Evolutionary conservation across 2,888 invertebrate genomes (phyloP).

Genomic region (Drosophila antonietae): DNA sequence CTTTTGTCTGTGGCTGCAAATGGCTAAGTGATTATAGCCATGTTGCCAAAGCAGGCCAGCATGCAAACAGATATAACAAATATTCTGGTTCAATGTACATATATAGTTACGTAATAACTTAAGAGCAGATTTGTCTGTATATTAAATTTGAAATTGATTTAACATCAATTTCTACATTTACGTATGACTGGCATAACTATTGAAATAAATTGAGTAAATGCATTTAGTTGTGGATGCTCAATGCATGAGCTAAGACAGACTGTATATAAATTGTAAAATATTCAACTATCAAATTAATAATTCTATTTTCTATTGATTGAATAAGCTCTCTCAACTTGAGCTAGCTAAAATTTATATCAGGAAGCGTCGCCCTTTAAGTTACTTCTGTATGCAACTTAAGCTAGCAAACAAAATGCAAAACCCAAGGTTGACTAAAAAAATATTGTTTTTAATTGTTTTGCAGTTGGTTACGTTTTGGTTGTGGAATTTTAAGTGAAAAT

Average conservation of each 20-base stretch:
- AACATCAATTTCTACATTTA: constrained; percentile 13
- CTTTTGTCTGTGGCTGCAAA: constrained; percentile 45
- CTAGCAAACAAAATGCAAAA: neutral
- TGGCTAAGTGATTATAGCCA: constrained; percentile 54
- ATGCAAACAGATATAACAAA: constrained; percentile 19
- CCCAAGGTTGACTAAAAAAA: neutral
- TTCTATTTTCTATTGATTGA: constrained; percentile 10
- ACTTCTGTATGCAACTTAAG: neutral
- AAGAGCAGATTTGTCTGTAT: neutral
- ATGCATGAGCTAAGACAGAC: neutral
- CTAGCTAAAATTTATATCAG: neutral
- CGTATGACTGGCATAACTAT: constrained; percentile 6
- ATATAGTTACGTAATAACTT: neutral
- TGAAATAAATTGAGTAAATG: constrained; percentile 24
- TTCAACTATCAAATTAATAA: constrained; percentile 13
- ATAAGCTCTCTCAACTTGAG: neutral
- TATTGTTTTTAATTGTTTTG: neutral
- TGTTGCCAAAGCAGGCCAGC: constrained; percentile 48
- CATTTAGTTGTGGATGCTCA: constrained; percentile 7
- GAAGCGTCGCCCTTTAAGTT: neutral
- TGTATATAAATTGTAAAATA: neutral
- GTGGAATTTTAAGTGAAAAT: constrained; percentile 2
- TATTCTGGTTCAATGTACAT: constrained; percentile 4
- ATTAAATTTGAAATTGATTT: constrained; percentile 33
- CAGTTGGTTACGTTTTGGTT: neutral